Evolutionary conservation across 2,888 invertebrate genomes (phyloP).

Genomic region (Bellardia pandia): DNA sequence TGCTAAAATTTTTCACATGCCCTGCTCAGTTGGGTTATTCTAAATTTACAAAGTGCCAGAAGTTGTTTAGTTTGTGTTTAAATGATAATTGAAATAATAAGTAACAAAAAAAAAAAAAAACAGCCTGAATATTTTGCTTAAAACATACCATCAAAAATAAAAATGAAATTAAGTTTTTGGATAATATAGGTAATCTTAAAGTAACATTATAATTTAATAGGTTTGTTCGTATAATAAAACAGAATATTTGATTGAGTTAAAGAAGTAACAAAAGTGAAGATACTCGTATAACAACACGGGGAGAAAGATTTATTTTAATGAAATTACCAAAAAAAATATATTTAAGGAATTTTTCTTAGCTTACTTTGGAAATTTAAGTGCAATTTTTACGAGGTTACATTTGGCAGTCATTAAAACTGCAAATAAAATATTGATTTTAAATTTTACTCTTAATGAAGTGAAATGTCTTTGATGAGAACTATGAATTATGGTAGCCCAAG

Average conservation of each 20-base stretch:
- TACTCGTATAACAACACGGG: background rate
- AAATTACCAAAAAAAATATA: constrained; percentile 17
- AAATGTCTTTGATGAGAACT: too few relatives aligned
- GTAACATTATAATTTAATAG: background rate
- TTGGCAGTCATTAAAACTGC: background rate
- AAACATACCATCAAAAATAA: constrained; percentile 24
- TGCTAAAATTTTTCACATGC: too few relatives aligned
- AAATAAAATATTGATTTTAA: background rate
- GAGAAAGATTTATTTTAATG: constrained; percentile 18
- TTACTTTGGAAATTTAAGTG: background rate
- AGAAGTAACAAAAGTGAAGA: background rate
- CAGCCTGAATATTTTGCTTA: constrained; percentile 13
- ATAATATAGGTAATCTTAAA: background rate
- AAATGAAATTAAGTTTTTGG: constrained; percentile 36
- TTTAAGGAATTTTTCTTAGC: background rate
- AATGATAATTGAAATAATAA: constrained; percentile 49
- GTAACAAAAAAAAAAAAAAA: background rate
- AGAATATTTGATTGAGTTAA: constrained; percentile 19
- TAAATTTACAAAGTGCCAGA: background rate
- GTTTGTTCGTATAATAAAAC: constrained; percentile 21
- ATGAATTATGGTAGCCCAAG: too few relatives aligned
- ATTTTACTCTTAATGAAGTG: too few relatives aligned
- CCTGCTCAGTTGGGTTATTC: background rate
- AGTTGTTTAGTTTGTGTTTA: constrained; percentile 27
- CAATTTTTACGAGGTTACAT: constrained; percentile 1